Percentiles rank a stretch among this genome's conserved stretches.
Evolutionary conservation across 2,113 vertebrate species (phyloP).

Genomic region (Notechis scutatus): DNA sequence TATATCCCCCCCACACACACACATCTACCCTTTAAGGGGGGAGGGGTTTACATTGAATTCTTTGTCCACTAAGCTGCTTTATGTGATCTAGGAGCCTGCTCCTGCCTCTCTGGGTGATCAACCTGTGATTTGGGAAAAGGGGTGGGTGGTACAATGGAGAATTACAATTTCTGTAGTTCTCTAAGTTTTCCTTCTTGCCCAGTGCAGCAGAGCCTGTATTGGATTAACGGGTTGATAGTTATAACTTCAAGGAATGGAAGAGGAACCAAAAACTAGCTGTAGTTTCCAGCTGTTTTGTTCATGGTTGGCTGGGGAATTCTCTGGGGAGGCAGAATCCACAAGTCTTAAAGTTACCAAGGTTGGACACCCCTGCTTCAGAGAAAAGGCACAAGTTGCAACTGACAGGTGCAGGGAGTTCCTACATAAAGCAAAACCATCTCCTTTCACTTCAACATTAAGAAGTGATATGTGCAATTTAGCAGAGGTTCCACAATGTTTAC

Average conservation of each 20-base stretch:
- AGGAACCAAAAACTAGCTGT: background rate
- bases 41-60: background rate
- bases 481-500: background rate
- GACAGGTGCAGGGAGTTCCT: background rate
- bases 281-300: background rate
- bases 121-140: background rate
- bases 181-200: background rate
- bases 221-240: background rate
- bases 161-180: background rate
- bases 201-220: background rate
- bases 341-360: background rate
- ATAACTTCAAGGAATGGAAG: background rate
- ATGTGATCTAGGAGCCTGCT: background rate
- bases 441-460: background rate
- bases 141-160: background rate
- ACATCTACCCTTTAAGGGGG: background rate
- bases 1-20: background rate
- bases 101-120: background rate
- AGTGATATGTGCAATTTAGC: background rate
- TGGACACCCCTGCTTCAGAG: background rate
- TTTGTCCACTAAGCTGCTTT: background rate
- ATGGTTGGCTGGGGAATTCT: background rate
- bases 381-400: background rate
- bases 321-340: background rate
- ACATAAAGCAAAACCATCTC: background rate